Percentiles rank a stretch among this genome's conserved stretches.
phyloP scores from a whole-genome alignment of 2,113 vertebrate genomes.

The Ceyx melanurus region DNA sequence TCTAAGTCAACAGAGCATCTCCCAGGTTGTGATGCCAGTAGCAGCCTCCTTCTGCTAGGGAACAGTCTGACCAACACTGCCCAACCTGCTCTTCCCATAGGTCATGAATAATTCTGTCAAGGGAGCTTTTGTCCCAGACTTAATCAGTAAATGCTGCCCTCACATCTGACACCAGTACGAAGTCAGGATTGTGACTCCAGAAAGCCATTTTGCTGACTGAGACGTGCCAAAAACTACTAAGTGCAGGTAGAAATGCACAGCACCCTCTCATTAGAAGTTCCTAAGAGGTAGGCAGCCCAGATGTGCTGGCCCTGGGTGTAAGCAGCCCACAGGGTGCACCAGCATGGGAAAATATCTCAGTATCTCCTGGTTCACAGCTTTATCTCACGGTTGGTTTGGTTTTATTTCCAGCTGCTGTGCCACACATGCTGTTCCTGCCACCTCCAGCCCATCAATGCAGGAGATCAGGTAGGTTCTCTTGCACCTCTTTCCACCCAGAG shows the following conservation, averaged over 20 bases:
- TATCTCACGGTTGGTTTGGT: background rate
- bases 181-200: background rate
- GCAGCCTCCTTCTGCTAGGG: background rate
- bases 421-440: background rate
- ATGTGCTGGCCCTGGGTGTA: background rate
- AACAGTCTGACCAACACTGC: background rate
- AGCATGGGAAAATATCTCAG: background rate
- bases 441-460: fast-evolving
- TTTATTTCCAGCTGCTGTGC: background rate
- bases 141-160: background rate
- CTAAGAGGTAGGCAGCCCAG: background rate
- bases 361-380: background rate
- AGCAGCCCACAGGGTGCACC: background rate
- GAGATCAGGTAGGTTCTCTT: background rate
- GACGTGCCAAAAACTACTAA: background rate
- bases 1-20: fast-evolving
- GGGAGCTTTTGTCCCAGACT: background rate
- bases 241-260: background rate
- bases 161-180: background rate
- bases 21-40: background rate
- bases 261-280: background rate
- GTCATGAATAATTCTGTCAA: background rate
- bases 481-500: background rate
- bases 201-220: background rate
- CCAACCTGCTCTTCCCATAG: background rate